Evolutionary conservation across 2,113 vertebrate genomes (phyloP), one percentile per base, ranked within the genome.

Genomic region (Xiphophorus maculatus): DNA sequence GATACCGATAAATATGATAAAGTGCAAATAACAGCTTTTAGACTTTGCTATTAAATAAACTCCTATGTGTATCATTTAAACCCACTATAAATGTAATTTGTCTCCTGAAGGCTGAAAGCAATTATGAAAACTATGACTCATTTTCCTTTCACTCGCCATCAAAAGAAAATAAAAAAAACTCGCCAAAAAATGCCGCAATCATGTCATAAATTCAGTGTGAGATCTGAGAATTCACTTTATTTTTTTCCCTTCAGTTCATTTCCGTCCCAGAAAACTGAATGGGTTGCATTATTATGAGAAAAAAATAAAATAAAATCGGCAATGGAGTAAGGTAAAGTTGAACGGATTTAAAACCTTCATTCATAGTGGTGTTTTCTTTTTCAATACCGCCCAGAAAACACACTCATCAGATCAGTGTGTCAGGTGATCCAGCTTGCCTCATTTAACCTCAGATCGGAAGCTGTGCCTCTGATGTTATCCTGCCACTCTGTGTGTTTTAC

Each of bases 381-480:
- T 68, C 72, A 79, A 62, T 75, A 62, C 42, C 30, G 63, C 63
- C 40, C n/a, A 73, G 40, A 29, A 19, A 69, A 73, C 70, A 61
- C 62, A 65, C 29, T 64, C 44, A 73, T 67, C 13, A 66, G 63
- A 71, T 71, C 8, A 2, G 32, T 69, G 12, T 48, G 25, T 69
- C 15, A n/a, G 76, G 73, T 35, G 67, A 84, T 81, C 65, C 63
- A n/a, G 66, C 60, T 63, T 67, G 58, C 32, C 66, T 67, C 27
- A 30, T 44, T 27, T 48, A 66, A 80, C 72, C 70, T 78, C 71
- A 51, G 7, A 54, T 54, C 58, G n/a, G 2, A 62, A 81, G 79
- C 79, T 42, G 44, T 44, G 74, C 44, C 54, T 22, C 30, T 72
- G 35, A 71, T 85, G 70, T 48, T 32, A 74, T 79, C 61, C 75